phyloP scores from a whole-genome alignment of 2,797 vertebrate genomes.

The Crenuchus spilurus region DNA sequence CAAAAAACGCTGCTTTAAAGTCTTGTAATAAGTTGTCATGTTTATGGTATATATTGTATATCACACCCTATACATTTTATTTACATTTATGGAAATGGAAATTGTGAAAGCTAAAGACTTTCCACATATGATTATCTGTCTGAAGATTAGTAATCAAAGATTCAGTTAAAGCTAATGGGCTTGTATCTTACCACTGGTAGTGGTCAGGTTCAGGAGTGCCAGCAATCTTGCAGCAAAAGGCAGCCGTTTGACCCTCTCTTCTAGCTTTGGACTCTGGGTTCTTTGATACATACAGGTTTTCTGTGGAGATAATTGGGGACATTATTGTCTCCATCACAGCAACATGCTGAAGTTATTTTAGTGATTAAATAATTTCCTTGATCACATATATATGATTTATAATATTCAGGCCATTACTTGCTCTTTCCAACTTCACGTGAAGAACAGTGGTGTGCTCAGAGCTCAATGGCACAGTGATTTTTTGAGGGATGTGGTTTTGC shows the following conservation, averaged over 20 bases:
- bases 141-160: background rate
- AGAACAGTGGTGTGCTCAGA: conserved; percentile 79
- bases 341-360: background rate
- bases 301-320: conserved; percentile 64
- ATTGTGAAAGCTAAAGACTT: no score
- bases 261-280: conserved; percentile 87
- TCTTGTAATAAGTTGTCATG: background rate
- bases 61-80: no score
- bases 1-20: no score
- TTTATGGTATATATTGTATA: background rate
- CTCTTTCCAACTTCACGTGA: conserved; percentile 82
- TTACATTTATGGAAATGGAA: no score
- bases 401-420: conserved; percentile 76
- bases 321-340: background rate
- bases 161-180: background rate
- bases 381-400: no score
- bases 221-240: conserved; percentile 88
- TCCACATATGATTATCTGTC: no score
- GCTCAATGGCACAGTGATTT: conserved; percentile 73
- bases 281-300: conserved; percentile 85
- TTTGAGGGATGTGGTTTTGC: conserved; percentile 77
- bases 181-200: conserved; percentile 88
- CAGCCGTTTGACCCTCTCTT: conserved; percentile 84
- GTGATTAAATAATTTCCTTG: background rate
- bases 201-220: conserved; percentile 84